These are phyloP conservation scores for Takifugu ocellatus DNA, from an alignment of 2,797 vertebrate genomes.

Conservation along the genomic window DNA sequence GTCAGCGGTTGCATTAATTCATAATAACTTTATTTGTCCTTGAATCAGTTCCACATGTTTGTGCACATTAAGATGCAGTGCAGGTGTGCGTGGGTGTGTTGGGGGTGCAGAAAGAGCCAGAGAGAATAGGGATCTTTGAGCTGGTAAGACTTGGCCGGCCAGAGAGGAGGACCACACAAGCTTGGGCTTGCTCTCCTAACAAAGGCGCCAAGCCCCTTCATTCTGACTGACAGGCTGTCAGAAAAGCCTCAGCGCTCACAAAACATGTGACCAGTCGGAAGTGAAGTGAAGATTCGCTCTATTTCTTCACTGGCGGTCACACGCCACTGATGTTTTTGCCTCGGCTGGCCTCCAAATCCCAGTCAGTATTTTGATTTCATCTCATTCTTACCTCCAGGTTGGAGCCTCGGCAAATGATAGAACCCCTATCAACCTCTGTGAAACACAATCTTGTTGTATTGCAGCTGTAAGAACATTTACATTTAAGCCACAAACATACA, in stretches of 20 bases:
- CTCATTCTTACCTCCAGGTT: too few relatives aligned
- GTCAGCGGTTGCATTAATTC: background rate
- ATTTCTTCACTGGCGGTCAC: constrained; percentile 34
- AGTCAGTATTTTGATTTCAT: constrained; percentile 11
- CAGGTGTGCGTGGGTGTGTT: constrained; percentile 11
- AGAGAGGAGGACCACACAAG: constrained; percentile 77
- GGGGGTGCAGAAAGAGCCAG: background rate
- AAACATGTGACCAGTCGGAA: constrained; percentile 70
- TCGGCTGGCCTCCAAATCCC: constrained; percentile 9
- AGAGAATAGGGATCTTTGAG: constrained; percentile 58
- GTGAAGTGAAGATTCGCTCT: constrained; percentile 40
- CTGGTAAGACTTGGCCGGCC: constrained; percentile 53
- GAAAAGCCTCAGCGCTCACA: constrained; percentile 61
- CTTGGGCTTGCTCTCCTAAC: constrained; percentile 69
- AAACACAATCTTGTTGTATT: constrained; percentile 7
- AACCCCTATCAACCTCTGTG: constrained; percentile 27
- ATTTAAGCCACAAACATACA: constrained; percentile 36
- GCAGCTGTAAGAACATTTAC: constrained; percentile 7
- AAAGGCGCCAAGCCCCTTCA: constrained; percentile 69
- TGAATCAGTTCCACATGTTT: constrained; percentile 22
- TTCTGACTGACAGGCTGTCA: constrained; percentile 77
- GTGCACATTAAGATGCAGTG: constrained; percentile 26
- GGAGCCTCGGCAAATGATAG: constrained; percentile 8
- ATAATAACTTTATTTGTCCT: constrained; percentile 7
- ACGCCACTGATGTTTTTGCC: constrained; percentile 36